Percentiles rank a stretch among this genome's conserved stretches.
These are phyloP conservation scores for Kryptolebias ocellatus DNA, from an alignment of 2,797 vertebrate species.

Conservation along the genomic window DNA sequence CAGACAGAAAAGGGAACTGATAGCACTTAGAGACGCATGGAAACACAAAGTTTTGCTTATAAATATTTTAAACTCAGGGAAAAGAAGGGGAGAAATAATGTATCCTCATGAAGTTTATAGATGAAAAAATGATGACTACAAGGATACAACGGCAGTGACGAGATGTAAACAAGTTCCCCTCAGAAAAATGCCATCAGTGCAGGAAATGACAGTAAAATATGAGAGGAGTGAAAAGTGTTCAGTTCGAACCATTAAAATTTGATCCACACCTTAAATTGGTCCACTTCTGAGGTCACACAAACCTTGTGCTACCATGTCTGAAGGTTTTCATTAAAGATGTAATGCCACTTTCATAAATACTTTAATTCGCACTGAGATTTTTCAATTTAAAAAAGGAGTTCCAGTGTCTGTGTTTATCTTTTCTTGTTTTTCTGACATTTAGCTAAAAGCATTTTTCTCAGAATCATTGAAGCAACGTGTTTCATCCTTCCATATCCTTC, in stretches of 20 bases:
- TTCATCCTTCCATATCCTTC: constrained; percentile 21
- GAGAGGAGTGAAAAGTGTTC: constrained; percentile 17
- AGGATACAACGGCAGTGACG: constrained; percentile 13
- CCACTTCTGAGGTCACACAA: constrained; percentile 16
- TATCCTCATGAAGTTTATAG: constrained; percentile 2
- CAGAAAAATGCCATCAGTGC: constrained; percentile 16
- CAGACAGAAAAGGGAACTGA: constrained; percentile 12
- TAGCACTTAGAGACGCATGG: constrained; percentile 23
- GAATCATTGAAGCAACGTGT: constrained; percentile 26
- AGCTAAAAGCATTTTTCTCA: constrained; percentile 4
- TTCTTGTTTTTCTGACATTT: constrained; percentile 13
- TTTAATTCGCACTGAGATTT: constrained; percentile 21
- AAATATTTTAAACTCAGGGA: constrained; percentile 6
- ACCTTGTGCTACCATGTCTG: constrained; percentile 15
- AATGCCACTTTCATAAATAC: constrained; percentile 21
- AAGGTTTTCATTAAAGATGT: constrained; percentile 26
- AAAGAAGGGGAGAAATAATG: constrained; percentile 1
- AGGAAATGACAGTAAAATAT: constrained; percentile 14
- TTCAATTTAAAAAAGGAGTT: constrained; percentile 15
- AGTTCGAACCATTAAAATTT: constrained; percentile 23
- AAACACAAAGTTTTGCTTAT: constrained; percentile 17
- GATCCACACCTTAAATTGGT: constrained; percentile 3
- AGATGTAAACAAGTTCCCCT: constrained; percentile 19
- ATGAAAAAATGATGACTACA: background rate
- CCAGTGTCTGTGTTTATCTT: constrained; percentile 12